Base-by-base conservation (phyloP, 2,113 vertebrate species). In the Gobius niger region DNA sequence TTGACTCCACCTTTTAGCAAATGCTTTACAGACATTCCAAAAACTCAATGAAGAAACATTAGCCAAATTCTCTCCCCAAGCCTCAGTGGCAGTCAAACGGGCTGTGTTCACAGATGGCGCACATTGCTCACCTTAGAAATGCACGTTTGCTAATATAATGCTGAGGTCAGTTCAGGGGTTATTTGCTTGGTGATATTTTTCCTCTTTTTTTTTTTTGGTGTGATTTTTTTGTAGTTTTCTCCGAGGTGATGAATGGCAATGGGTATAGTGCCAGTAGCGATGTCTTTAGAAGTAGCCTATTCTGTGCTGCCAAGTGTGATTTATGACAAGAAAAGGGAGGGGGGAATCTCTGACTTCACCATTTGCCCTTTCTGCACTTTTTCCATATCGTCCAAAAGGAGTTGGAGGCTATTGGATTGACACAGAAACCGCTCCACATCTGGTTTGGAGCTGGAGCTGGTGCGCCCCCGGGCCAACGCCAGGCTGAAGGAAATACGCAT, bases 281-380 rank as follows among this genome's bases (percentile, higher is more conserved):
- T 86, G 85, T 89, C 86, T 89, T 77, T 73, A 83, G 84, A 87
- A 89, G 87, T 86, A 88, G 83, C 91, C 91, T 90, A 90, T 93
- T 91, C 90, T 89, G 85, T 82, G 81, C 90, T 92, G 89, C 88
- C 91, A 87, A 84, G 83, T 82, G 82, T 92, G 92, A 92, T 93
- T 93, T 91, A 93, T 92, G 88, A 90, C 78, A 71, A 86, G 83
- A 81, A 82, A 81, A 65, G 67, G 70, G 85, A 65, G 67, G 75
- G 87, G 86, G 79, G 79, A 34, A 81, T 88, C 80, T 89, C 73
- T 86, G 85, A 91, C 87, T 91, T 90, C 78, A 86, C 88, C 85
- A 82, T 91, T 93, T 90, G 91, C 91, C 89, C 88, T 91, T 34
- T 77, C 67, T 81, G 80, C 87, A 88, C 88, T 88, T 87, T 34